Conservation (phyloP, 2,113 vertebrate genomes). For the Oryzias curvinotus region DNA sequence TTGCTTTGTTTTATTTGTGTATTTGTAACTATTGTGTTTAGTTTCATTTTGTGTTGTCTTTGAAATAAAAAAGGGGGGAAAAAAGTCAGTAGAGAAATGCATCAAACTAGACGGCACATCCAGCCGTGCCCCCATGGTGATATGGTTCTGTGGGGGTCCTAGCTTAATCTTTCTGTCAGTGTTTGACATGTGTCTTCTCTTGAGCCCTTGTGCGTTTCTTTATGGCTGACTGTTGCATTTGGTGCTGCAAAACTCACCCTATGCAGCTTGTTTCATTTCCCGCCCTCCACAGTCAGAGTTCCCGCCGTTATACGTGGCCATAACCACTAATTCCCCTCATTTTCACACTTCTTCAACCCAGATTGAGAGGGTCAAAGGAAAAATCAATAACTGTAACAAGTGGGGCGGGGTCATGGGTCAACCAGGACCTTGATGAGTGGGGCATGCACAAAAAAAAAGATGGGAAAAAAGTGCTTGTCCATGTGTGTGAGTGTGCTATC, state of each 20-base stretch:
- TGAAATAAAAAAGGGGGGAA: too few species aligned
- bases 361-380: slow-evolving; percentile 80
- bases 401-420: slow-evolving; percentile 85
- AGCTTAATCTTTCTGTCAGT: slow-evolving; percentile 62
- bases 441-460: slow-evolving; percentile 80
- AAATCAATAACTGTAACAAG: slow-evolving; percentile 86
- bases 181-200: slow-evolving; percentile 75
- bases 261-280: slow-evolving; percentile 78
- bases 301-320: slow-evolving; percentile 74
- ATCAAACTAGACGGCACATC: too few species aligned
- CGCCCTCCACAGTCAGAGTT: slow-evolving; percentile 79
- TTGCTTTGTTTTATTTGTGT: too few species aligned
- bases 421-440: slow-evolving; percentile 89
- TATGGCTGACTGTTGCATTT: slow-evolving; percentile 66
- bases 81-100: too few species aligned
- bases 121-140: too few species aligned
- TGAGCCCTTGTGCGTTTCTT: slow-evolving; percentile 65
- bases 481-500: slow-evolving; percentile 38
- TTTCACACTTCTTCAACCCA: slow-evolving; percentile 80
- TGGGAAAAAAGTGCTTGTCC: slow-evolving; percentile 38
- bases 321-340: slow-evolving; percentile 72
- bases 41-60: too few species aligned
- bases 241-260: slow-evolving; percentile 79
- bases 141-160: slow-evolving; percentile 26
- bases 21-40: too few species aligned